phyloP scores from a whole-genome alignment of 2,888 invertebrate species.

The Drosophila emarginata region DNA sequence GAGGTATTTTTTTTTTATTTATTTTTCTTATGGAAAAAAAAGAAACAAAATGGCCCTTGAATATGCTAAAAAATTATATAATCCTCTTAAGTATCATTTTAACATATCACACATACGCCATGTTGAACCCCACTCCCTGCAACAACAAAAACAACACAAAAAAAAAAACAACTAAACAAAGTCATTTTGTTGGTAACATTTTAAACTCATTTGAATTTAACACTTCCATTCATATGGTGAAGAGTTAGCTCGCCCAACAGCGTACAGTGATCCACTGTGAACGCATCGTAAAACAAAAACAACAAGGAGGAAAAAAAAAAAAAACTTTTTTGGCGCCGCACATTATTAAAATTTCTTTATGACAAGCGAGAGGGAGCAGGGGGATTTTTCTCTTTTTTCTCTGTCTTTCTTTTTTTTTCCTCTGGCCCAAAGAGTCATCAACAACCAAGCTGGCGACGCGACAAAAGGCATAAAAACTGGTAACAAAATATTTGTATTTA shows the following conservation, averaged over 20 bases:
- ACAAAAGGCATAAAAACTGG: slow-evolving; percentile 77
- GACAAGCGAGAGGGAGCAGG: slow-evolving; percentile 56
- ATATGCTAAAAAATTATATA: slow-evolving; percentile 13
- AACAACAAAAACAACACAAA: not conserved
- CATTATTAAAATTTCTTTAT: slow-evolving; percentile 78
- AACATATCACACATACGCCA: slow-evolving; percentile 59
- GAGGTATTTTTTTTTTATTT: too few relatives aligned
- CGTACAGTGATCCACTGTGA: slow-evolving; percentile 23
- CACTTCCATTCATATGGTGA: slow-evolving; percentile 56
- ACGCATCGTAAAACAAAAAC: slow-evolving; percentile 53
- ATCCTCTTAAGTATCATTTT: slow-evolving; percentile 49
- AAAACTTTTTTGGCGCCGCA: slow-evolving; percentile 76
- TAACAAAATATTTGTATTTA: slow-evolving; percentile 73
- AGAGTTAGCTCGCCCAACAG: slow-evolving; percentile 9
- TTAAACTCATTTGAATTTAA: slow-evolving; percentile 74
- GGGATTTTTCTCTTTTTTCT: too few relatives aligned
- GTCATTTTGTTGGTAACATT: slow-evolving; percentile 58
- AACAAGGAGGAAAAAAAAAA: slow-evolving; percentile 41
- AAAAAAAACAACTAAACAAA: slow-evolving; percentile 38
- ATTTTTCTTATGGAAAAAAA: too few relatives aligned
- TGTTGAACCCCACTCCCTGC: slow-evolving; percentile 60
- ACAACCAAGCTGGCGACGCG: slow-evolving; percentile 61
- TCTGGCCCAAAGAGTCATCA: slow-evolving; percentile 42
- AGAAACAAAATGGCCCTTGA: not conserved
- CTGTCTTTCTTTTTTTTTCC: not conserved